These are phyloP conservation scores for Takifugu bimaculatus DNA, from an alignment of 2,113 vertebrate genomes.

Conservation along the genomic window DNA sequence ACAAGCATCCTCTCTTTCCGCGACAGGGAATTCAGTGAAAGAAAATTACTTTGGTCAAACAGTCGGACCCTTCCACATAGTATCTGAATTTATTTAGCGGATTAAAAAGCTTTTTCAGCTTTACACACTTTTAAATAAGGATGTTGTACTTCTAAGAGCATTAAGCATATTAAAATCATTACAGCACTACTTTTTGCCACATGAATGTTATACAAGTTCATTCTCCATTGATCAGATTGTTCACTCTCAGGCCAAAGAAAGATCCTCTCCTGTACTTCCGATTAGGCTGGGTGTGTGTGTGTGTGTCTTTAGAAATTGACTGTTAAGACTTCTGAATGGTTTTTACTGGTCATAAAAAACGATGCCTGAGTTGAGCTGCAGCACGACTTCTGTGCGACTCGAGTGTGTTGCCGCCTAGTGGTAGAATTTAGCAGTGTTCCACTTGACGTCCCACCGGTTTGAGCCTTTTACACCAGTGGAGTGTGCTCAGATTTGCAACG, in stretches of 20 bases:
- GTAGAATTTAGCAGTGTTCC: no score
- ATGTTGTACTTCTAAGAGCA: conserved; percentile 18
- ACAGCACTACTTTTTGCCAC: conserved; percentile 38
- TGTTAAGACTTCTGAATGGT: no score
- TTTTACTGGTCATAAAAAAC: not conserved
- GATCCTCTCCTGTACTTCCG: conserved; percentile 26
- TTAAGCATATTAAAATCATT: conserved; percentile 30
- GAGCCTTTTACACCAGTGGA: no score
- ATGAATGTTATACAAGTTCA: conserved; percentile 31
- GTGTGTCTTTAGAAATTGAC: no score
- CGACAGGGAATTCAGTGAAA: conserved; percentile 47
- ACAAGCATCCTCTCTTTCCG: conserved; percentile 37
- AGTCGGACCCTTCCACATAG: conserved; percentile 21
- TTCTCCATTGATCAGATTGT: conserved; percentile 15
- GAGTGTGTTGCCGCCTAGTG: no score
- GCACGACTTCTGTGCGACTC: no score
- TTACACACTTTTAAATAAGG: conserved; percentile 20
- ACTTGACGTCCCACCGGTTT: no score
- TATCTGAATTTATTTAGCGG: conserved; percentile 23
- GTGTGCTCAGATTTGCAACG: no score
- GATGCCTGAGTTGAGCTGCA: conserved; percentile 10
- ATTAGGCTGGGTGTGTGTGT: conserved; percentile 4
- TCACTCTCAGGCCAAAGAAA: conserved; percentile 55
- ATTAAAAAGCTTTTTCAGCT: conserved; percentile 28
- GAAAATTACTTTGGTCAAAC: conserved; percentile 31